phyloP scores from a whole-genome alignment of 2,797 vertebrate species.

The Pseudomugil gertrudae region DNA sequence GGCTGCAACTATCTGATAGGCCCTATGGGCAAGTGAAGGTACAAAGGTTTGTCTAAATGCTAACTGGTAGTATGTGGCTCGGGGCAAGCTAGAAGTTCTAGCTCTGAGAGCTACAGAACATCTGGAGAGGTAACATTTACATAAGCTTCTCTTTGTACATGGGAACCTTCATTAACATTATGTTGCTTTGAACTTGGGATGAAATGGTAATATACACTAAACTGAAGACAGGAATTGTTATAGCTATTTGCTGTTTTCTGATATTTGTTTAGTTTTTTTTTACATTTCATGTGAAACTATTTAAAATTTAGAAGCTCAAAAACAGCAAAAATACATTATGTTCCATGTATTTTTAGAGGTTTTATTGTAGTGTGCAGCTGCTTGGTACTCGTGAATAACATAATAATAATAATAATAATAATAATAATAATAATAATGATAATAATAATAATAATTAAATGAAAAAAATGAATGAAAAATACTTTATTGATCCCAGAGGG shows the following conservation, averaged over 20 bases:
- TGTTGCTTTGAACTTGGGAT: slow-evolving; percentile 78
- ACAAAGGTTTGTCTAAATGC: slow-evolving; percentile 86
- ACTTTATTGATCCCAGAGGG: too few species aligned
- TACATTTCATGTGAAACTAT: slow-evolving; percentile 17
- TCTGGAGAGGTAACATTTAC: slow-evolving; percentile 86
- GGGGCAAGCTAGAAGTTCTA: slow-evolving; percentile 65
- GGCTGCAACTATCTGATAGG: slow-evolving; percentile 69
- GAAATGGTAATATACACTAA: slow-evolving; percentile 63
- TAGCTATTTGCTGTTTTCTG: slow-evolving; percentile 36
- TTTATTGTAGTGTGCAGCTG: not conserved
- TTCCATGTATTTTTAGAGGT: not conserved
- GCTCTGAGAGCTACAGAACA: slow-evolving; percentile 75
- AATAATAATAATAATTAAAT: too few species aligned
- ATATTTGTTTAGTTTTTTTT: slow-evolving; percentile 66
- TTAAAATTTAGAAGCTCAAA: slow-evolving; percentile 2
- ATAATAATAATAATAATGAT: too few species aligned
- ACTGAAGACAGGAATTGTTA: slow-evolving; percentile 56
- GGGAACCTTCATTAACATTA: slow-evolving; percentile 80
- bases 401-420: too few species aligned
- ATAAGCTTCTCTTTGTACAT: slow-evolving; percentile 81
- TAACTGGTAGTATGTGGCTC: slow-evolving; percentile 77
- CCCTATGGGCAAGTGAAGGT: slow-evolving; percentile 80
- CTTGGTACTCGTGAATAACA: too few species aligned
- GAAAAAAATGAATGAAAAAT: too few species aligned
- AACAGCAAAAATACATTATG: slow-evolving; percentile 4